Conservation (phyloP, 2,888 invertebrate genomes). For the Acutogordius australiensis region DNA sequence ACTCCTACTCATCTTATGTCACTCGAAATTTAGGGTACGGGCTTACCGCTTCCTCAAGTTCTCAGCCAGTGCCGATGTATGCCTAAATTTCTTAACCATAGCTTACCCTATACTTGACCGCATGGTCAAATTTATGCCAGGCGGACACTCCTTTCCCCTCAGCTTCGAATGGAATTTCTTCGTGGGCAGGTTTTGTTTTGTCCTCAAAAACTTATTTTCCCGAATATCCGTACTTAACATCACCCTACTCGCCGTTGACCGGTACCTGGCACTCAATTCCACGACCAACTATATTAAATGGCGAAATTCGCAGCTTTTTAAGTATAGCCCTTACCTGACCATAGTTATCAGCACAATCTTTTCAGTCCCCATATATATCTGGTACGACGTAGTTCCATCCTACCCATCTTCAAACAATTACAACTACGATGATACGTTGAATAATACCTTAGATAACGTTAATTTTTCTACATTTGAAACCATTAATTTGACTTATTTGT, state of each 20-base stretch:
- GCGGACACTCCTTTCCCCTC: neutral
- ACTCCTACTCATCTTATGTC: neutral
- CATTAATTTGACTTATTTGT: neutral
- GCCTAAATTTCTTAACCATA: slow-evolving; percentile 1
- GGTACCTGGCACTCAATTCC: neutral
- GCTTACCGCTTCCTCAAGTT: neutral
- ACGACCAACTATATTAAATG: neutral
- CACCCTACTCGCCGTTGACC: neutral
- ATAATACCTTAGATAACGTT: no score
- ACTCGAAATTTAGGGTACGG: neutral
- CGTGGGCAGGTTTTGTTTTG: neutral
- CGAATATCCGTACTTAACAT: neutral
- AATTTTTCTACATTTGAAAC: no score
- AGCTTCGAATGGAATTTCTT: neutral
- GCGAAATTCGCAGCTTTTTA: slow-evolving; percentile 5
- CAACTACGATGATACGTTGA: neutral
- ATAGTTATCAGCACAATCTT: neutral
- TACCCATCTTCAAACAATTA: neutral
- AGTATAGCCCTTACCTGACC: neutral
- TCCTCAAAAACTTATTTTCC: slow-evolving; percentile 1
- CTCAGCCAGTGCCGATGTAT: neutral
- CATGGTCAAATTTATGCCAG: neutral
- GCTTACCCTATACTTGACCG: neutral
- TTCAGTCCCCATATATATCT: neutral
- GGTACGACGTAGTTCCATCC: neutral